Conservation (phyloP, 2,888 invertebrate species). For the Junonia oenone region DNA sequence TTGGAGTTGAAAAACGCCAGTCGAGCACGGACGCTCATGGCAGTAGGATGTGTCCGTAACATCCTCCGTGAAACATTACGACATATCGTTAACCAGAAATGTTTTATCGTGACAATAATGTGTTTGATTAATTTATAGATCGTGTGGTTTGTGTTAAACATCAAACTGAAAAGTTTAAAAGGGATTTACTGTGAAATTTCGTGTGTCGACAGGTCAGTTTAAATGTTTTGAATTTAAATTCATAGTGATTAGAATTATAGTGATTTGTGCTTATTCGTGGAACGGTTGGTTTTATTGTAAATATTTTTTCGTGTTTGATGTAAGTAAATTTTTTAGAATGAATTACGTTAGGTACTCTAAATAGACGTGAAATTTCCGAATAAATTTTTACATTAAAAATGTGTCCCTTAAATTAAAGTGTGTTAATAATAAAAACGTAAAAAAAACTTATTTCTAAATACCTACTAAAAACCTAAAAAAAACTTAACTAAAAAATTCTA, state of each 20-base stretch:
- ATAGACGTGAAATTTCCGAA: no score
- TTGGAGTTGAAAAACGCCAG: conserved; percentile 8
- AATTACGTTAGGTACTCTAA: no score
- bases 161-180: conserved; percentile 1
- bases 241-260: neutral
- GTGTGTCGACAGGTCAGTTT: conserved; percentile 13
- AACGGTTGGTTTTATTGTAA: no score
- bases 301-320: no score
- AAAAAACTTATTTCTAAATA: no score
- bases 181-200: conserved; percentile 11
- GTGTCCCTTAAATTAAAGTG: no score
- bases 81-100: no score
- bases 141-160: conserved; percentile 19
- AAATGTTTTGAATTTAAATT: neutral
- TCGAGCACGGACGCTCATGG: conserved; percentile 16
- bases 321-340: no score
- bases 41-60: neutral
- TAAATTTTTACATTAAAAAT: no score
- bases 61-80: conserved; percentile 6
- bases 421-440: no score
- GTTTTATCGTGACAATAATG: conserved; percentile 25
- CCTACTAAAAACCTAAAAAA: no score
- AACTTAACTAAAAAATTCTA: no score
- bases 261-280: neutral
- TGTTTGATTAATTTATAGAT: conserved; percentile 19